Evolutionary conservation across 2,888 invertebrate species (phyloP), one percentile per base, ranked within the genome.

Genomic region (Agriotes lineatus): DNA sequence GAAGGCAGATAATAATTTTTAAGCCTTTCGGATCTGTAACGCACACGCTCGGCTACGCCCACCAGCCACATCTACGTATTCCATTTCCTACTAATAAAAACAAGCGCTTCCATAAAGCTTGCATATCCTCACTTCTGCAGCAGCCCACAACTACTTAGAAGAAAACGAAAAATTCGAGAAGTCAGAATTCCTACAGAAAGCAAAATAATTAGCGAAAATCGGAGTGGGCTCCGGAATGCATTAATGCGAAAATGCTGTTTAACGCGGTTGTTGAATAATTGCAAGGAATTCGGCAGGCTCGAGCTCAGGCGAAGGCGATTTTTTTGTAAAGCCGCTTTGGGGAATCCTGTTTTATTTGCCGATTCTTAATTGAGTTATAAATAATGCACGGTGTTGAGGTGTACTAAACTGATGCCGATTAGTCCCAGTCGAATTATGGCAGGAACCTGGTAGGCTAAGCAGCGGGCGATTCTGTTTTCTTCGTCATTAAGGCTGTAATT

Each of bases 41-140:
- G 14, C 42, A 42, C 42, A 12, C 37, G 14, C 42, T 42, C 16
- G 16, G 2, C 39, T 3, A 42, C 42, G 16, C 42, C 42, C 16
- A 42, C 42, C 42, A 18, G 14, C 18, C 0, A 18, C 42, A 42
- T 42, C 19, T 45, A 45, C 20, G 20, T 45, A 45, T 20, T 45
- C 20, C 20, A 45, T 22, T 48, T 48, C 48, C 48, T 48, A 19
- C 7, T 48, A 48, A 48, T 25, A 48, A 25, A 48, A 48, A 48
- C 48, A 22, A 22, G 25, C 48, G 12, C 25, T 48, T 22, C 22
- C 25, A 48, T 22, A 48, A 20, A 48, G 22, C 48, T 48, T 48
- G 48, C 20, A 22, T 48, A 48, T 48, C 22, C 48, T n/a, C n/a
- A n/a, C n/a, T 22, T 48, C 12, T 10, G 20, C 25, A 12, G 25